phyloP scores from a whole-genome alignment of 2,888 invertebrate genomes.

The Metacarcinus magister region DNA sequence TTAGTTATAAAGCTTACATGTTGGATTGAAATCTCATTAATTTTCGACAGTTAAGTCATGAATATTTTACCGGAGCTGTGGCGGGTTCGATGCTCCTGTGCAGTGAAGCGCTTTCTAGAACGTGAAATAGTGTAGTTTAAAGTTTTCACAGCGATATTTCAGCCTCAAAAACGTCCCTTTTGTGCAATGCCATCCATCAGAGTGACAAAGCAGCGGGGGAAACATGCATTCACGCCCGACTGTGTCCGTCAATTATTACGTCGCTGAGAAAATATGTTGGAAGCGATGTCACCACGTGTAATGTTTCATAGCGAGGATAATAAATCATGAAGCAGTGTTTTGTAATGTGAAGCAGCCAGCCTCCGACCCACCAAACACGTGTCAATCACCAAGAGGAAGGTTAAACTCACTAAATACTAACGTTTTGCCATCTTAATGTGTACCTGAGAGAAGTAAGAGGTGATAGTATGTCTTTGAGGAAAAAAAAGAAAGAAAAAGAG shows the following conservation, averaged over 20 bases:
- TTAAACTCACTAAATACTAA: background rate
- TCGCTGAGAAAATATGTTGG: background rate
- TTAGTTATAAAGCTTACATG: no score
- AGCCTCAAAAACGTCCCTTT: background rate
- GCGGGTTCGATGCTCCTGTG: no score
- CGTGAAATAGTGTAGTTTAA: no score
- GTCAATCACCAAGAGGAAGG: background rate
- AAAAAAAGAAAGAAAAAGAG: background rate
- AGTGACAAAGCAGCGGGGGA: no score
- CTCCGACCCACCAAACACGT: background rate
- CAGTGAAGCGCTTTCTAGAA: no score
- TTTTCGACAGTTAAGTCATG: no score
- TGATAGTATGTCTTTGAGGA: no score
- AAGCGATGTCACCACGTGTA: background rate
- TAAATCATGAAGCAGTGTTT: background rate
- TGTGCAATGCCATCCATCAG: background rate
- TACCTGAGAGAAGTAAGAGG: background rate
- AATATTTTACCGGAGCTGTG: no score
- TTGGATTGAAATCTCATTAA: no score
- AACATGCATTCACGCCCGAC: background rate
- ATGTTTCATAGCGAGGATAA: background rate
- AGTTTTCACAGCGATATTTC: no score
- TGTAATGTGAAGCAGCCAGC: background rate
- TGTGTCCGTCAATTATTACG: background rate
- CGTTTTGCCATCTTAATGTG: background rate